Percentiles rank a stretch among this genome's conserved stretches.
Conservation (phyloP, 2,797 vertebrate genomes). For the Limosa lapponica region DNA sequence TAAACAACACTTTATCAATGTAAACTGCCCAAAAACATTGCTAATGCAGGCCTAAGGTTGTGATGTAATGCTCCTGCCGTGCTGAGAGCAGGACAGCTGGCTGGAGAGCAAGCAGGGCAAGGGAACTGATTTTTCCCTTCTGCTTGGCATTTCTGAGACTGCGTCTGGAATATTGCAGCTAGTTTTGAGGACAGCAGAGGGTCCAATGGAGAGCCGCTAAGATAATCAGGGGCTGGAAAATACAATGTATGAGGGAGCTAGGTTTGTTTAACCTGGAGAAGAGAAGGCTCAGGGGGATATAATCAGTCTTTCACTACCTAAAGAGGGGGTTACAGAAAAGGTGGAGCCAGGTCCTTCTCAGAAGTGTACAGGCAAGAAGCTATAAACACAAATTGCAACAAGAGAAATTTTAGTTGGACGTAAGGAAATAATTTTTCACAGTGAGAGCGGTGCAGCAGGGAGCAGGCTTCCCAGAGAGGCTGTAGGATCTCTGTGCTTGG, state of each 20-base stretch:
- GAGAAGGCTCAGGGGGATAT: not conserved
- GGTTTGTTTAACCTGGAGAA: not conserved
- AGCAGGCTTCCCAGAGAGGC: not conserved
- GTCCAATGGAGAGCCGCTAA: not conserved
- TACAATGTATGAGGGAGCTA: accelerated
- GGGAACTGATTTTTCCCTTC: not conserved
- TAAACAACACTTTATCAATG: not conserved
- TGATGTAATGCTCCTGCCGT: not conserved
- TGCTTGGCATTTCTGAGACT: not conserved
- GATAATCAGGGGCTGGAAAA: not conserved
- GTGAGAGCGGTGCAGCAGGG: not conserved
- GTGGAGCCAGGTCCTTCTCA: not conserved
- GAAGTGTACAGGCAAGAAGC: not conserved
- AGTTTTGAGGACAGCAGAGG: not conserved
- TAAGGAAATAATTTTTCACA: conserved; percentile 4
- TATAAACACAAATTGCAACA: not conserved
- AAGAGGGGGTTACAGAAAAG: not conserved
- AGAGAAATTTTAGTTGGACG: not conserved
- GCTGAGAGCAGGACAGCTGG: not conserved
- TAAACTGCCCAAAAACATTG: not conserved
- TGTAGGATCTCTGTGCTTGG: not conserved
- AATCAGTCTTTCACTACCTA: not conserved
- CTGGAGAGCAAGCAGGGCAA: not conserved
- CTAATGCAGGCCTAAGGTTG: not conserved
- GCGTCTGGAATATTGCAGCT: not conserved